phyloP scores from a whole-genome alignment of 2,113 vertebrate species.

The Hippocampus comes region DNA sequence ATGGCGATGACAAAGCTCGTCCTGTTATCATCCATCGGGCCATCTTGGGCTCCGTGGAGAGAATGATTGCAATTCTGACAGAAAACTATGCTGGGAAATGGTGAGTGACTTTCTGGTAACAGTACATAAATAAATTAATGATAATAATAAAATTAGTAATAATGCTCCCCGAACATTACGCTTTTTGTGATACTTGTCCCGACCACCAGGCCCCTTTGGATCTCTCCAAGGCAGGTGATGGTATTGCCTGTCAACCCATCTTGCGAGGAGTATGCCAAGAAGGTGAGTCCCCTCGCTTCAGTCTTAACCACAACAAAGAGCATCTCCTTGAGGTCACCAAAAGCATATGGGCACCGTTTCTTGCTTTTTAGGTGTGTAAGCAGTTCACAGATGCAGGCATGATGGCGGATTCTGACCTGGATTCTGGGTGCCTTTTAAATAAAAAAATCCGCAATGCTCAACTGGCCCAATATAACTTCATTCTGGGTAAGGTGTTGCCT shows the following conservation, averaged over 20 bases:
- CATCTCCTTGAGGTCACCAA: neutral
- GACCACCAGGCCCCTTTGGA: conserved; percentile 86
- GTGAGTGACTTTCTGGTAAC: conserved; percentile 58
- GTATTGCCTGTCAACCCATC: conserved; percentile 85
- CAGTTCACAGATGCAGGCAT: conserved; percentile 85
- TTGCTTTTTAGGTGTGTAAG: conserved; percentile 76
- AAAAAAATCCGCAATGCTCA: conserved; percentile 95
- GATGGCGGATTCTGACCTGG: conserved; percentile 89
- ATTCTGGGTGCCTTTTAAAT: conserved; percentile 85
- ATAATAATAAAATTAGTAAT: neutral
- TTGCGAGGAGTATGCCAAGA: conserved; percentile 82
- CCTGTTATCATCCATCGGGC: conserved; percentile 95
- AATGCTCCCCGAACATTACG: neutral
- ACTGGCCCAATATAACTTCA: conserved; percentile 93
- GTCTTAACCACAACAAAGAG: neutral
- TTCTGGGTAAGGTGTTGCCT: conserved; percentile 80
- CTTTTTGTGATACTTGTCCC: conserved; percentile 1
- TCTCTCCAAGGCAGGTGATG: conserved; percentile 91
- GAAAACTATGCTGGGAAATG: conserved; percentile 95
- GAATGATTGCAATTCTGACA: conserved; percentile 92
- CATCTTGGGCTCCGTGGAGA: conserved; percentile 89
- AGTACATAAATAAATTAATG: neutral
- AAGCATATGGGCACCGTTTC: neutral
- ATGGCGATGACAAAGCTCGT: conserved; percentile 82
- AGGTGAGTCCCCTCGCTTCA: conserved; percentile 61